Conservation (phyloP, 1,140 invertebrate species). For the Daktulosphaira vitifoliae region DNA sequence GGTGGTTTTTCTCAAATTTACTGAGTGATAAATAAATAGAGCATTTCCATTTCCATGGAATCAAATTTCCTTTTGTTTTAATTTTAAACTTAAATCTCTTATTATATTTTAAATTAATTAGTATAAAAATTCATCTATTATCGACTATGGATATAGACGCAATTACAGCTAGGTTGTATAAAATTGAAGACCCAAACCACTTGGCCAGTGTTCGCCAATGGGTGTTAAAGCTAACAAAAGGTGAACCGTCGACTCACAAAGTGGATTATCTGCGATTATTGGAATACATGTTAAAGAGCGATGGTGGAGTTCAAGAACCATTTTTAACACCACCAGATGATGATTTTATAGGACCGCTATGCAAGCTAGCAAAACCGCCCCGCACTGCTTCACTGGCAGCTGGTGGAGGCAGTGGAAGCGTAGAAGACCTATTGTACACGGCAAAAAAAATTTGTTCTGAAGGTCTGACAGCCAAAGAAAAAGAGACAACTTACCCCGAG, state of each 20-base stretch:
- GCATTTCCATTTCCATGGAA: too few species aligned
- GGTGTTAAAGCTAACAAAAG: constrained; percentile 3
- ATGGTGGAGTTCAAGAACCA: background rate
- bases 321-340: background rate
- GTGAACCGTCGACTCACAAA: background rate
- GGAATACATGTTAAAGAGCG: constrained; percentile 16
- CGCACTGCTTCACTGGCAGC: background rate
- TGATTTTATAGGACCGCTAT: too few species aligned
- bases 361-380: background rate
- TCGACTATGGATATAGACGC: background rate
- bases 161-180: background rate
- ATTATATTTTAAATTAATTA: too few species aligned
- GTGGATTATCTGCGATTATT: background rate
- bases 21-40: too few species aligned
- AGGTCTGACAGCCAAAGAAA: background rate
- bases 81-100: too few species aligned
- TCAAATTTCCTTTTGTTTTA: too few species aligned
- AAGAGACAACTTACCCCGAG: background rate
- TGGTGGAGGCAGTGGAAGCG: background rate
- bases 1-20: too few species aligned
- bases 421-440: too few species aligned
- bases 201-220: constrained; percentile 14
- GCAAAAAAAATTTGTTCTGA: background rate
- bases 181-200: background rate
- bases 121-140: too few species aligned